Conservation (phyloP, 2,797 vertebrate species). For the Crenichthys baileyi region DNA sequence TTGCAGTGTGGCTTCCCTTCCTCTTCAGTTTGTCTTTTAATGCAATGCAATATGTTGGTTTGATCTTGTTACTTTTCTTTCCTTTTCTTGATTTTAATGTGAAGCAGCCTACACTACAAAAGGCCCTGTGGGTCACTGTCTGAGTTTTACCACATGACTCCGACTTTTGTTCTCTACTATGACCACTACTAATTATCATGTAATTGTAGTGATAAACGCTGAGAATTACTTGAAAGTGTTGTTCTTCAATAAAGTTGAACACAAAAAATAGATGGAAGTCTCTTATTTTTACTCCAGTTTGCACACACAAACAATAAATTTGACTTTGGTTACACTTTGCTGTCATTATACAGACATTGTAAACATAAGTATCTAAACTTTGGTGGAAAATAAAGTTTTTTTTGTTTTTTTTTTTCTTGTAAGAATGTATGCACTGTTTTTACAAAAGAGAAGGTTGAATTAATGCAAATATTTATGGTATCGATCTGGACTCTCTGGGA, state of each 20-base stretch:
- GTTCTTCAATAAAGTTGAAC: conserved; percentile 84
- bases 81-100: conserved; percentile 74
- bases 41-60: conserved; percentile 67
- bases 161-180: conserved; percentile 59
- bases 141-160: conserved; percentile 50
- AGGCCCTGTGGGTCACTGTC: conserved; percentile 39
- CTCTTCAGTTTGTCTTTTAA: conserved; percentile 61
- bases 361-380: too few species aligned
- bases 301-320: too few species aligned
- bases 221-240: conserved; percentile 81
- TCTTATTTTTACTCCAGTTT: background rate
- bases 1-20: conserved; percentile 41
- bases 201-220: conserved; percentile 72
- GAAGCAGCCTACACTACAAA: conserved; percentile 63
- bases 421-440: too few species aligned
- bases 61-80: conserved; percentile 28
- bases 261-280: conserved; percentile 11
- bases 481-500: too few species aligned
- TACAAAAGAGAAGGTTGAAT: too few species aligned
- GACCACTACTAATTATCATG: conserved; percentile 78
- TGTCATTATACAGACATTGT: background rate
- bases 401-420: background rate
- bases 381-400: too few species aligned
- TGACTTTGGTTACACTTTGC: background rate
- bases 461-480: too few species aligned